phyloP scores from a whole-genome alignment of 2,113 vertebrate genomes.

The Sylvicapra grimmia region DNA sequence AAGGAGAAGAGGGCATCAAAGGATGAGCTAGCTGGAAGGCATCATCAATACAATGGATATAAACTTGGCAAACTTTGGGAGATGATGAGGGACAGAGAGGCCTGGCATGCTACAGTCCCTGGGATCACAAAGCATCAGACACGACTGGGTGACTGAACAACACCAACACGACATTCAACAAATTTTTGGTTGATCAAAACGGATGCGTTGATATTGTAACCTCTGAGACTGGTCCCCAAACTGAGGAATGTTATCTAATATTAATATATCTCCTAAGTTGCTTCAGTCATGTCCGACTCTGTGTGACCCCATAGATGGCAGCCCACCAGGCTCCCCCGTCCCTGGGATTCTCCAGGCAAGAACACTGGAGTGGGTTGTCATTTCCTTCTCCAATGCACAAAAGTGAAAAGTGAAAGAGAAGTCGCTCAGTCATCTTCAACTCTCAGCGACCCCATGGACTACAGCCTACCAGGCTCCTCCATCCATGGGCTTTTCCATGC shows the following conservation, averaged over 20 bases:
- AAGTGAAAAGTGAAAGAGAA: too few species aligned
- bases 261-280: background rate
- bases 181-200: background rate
- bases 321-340: too few species aligned
- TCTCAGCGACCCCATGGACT: too few species aligned
- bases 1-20: background rate
- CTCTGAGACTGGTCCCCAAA: background rate
- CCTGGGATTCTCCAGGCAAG: too few species aligned
- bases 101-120: background rate
- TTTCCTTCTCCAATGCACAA: too few species aligned
- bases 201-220: background rate
- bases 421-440: too few species aligned
- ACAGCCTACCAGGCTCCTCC: too few species aligned
- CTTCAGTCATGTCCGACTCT: fast-evolving
- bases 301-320: too few species aligned
- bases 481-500: too few species aligned
- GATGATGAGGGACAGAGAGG: background rate
- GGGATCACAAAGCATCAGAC: background rate
- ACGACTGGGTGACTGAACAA: background rate
- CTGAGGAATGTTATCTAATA: background rate
- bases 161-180: background rate
- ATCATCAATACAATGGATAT: background rate
- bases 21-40: background rate
- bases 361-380: too few species aligned
- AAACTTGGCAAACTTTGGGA: background rate